Base-by-base conservation (phyloP, 1,140 invertebrate species). In the Bicyclus anynana region DNA sequence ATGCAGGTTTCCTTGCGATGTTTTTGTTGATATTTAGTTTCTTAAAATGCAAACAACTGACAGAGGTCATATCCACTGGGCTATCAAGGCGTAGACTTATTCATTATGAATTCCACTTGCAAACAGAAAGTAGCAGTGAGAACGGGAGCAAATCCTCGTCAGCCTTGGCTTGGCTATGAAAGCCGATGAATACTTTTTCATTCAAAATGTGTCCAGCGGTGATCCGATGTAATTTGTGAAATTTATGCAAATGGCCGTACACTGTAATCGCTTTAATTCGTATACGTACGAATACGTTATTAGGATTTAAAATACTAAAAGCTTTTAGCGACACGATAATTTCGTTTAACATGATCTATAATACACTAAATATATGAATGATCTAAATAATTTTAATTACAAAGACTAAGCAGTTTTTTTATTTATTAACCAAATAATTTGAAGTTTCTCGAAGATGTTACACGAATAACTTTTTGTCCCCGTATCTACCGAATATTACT, bases 111-210 rank as follows among this genome's bases (percentile, higher is more conserved):
- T 64, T 64, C 65, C 65, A 64, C 33, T 49, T 42, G 53, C 60
- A 65, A 63, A 69, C 67, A 66, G 65, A 71, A 61, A 61, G 59
- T 51, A 27, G 29, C 62, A 27, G 62, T 62, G 59, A 71, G 73
- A 76, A 71, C 62, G 68, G 61, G 71, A 74, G 59, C 65, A 61
- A 59, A 69, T 53, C 54, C 40, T 37, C 59, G 67, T 64, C 65
- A n/a, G n/a, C n/a, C n/a, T n/a, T n/a, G n/a, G n/a, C 68, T 73
- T 75, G 59, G 38, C 42, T 72, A 73, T 57, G 70, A 77, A 77
- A 77, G 74, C 62, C 62, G 55, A 42, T 59, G 49, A 63, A 58
- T 60, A 54, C 26, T 42, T 59, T 53, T 58, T 13, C 18, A 59
- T 59, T 47, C 54, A 42, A 61, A 61, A 57, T 48, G 23, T 29